phyloP scores from a whole-genome alignment of 2,888 invertebrate species.

The Lapara coniferarum region DNA sequence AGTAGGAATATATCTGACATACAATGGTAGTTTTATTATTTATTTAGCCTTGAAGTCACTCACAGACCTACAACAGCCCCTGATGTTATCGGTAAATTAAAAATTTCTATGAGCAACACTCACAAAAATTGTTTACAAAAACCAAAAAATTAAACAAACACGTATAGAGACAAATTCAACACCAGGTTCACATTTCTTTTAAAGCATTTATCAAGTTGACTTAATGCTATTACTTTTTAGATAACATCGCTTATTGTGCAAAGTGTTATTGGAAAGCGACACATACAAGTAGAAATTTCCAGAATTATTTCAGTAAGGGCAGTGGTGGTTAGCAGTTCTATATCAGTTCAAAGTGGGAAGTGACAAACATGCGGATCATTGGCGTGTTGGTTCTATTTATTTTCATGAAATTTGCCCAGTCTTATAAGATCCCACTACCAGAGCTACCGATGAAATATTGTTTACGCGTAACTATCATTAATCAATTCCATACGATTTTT shows the following conservation, averaged over 20 bases:
- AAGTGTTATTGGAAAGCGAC: no score
- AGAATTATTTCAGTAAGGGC: neutral
- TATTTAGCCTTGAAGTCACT: neutral
- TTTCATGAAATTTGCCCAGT: neutral
- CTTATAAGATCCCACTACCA: slow-evolving; percentile 16
- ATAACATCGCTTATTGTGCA: neutral
- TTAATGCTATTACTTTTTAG: neutral
- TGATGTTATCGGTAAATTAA: slow-evolving; percentile 1
- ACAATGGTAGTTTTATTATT: neutral
- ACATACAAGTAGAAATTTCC: neutral
- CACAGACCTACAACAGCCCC: neutral
- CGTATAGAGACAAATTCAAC: no score
- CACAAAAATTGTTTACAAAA: neutral
- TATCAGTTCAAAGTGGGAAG: no score
- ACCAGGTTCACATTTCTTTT: no score
- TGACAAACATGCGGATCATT: neutral
- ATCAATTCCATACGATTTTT: slow-evolving; percentile 24
- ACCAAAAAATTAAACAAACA: neutral
- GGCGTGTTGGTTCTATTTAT: neutral
- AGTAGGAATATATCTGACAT: neutral
- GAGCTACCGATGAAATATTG: slow-evolving; percentile 11
- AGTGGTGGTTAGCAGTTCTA: neutral
- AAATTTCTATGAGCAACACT: neutral
- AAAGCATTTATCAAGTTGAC: neutral
- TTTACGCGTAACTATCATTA: slow-evolving; percentile 1